A percentile compares a stretch with the other conserved stretches of the same genome.
Conservation (phyloP, 2,888 invertebrate genomes). For the Netelia inedita region DNA sequence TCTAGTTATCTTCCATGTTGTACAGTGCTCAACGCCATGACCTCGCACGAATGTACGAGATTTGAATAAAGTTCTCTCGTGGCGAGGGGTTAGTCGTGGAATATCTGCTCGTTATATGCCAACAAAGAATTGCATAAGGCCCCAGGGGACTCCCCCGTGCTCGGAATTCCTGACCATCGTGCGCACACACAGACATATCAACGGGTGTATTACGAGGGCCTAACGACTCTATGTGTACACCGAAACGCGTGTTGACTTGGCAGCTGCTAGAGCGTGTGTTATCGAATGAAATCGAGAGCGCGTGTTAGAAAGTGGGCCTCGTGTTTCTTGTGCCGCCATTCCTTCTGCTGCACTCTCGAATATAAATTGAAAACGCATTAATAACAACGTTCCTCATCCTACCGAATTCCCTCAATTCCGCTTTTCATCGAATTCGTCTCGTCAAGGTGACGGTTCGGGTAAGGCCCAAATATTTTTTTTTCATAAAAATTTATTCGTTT, state of each 20-base stretch:
- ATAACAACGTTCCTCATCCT: background rate
- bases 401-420: background rate
- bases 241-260: conserved; percentile 45
- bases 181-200: conserved; percentile 34
- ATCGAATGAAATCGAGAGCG: conserved; percentile 68
- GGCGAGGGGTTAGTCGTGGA: conserved; percentile 11
- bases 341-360: background rate
- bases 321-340: conserved; percentile 33
- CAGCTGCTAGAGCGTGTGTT: conserved; percentile 50
- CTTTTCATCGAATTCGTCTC: background rate
- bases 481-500: background rate
- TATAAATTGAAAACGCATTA: conserved; percentile 4
- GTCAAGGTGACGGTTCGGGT: background rate
- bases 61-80: conserved; percentile 62
- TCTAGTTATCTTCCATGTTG: conserved; percentile 22
- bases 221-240: conserved; percentile 34
- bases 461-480: conserved; percentile 3
- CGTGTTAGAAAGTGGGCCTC: conserved; percentile 64
- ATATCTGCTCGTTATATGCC: conserved; percentile 70
- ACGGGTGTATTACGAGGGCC: conserved; percentile 6
- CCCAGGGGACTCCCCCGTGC: conserved; percentile 56
- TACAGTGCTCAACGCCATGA: conserved; percentile 69
- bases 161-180: conserved; percentile 76
- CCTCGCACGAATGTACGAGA: conserved; percentile 69
- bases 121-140: conserved; percentile 80